phyloP scores from a whole-genome alignment of 2,888 invertebrate species.

The Drosophila engyochracea region DNA sequence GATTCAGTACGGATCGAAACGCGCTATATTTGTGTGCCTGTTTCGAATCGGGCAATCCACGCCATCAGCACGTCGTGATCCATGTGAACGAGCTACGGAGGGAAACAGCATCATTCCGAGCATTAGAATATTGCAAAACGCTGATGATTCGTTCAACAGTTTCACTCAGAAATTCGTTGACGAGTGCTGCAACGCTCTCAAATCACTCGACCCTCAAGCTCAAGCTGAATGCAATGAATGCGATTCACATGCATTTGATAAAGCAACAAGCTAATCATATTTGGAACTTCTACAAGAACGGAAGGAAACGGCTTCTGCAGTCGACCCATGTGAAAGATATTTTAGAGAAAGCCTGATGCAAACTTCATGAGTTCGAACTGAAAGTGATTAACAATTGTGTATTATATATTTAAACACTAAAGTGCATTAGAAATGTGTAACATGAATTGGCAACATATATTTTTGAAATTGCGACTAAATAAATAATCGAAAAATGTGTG shows the following conservation, averaged over 20 bases:
- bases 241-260: not conserved
- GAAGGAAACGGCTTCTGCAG: not conserved
- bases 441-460: not conserved
- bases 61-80: no score
- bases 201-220: not conserved
- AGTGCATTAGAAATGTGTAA: not conserved
- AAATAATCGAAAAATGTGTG: not conserved
- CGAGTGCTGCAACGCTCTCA: not conserved
- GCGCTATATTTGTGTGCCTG: not conserved
- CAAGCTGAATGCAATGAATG: not conserved
- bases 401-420: not conserved
- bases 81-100: no score
- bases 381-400: not conserved
- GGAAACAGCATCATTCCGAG: no score
- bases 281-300: not conserved
- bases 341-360: not conserved
- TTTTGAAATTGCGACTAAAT: no score
- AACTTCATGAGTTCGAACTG: not conserved
- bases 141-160: not conserved
- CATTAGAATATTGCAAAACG: not conserved
- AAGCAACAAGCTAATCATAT: not conserved
- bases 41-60: not conserved
- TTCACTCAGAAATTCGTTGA: not conserved
- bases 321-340: not conserved
- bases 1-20: not conserved